Percentiles rank a stretch among this genome's conserved stretches.
Conservation (phyloP, 2,797 vertebrate genomes). For the Sitta carolinensis region DNA sequence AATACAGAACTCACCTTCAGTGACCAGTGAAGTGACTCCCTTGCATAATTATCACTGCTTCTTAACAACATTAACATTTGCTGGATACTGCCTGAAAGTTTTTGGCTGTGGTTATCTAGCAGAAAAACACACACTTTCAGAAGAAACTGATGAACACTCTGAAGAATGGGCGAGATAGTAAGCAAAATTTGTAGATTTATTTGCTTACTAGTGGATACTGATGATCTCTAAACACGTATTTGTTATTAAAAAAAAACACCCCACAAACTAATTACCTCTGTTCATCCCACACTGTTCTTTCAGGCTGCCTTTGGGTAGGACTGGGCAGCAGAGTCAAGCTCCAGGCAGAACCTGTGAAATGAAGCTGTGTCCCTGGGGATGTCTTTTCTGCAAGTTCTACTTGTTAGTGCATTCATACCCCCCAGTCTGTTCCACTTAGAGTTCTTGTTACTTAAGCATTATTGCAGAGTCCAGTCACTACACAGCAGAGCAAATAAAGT, state of each 20-base stretch:
- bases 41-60: background rate
- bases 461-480: background rate
- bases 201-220: background rate
- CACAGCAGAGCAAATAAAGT: background rate
- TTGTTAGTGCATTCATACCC: background rate
- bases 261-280: background rate
- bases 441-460: background rate
- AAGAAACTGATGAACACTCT: background rate
- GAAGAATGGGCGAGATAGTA: background rate
- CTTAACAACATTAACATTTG: background rate
- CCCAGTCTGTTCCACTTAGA: background rate
- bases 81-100: background rate
- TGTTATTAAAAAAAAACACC: background rate
- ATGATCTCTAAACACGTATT: background rate
- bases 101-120: background rate
- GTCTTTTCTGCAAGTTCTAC: background rate
- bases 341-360: background rate
- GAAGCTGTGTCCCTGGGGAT: background rate
- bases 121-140: background rate
- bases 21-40: background rate
- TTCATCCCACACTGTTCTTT: background rate
- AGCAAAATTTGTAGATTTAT: background rate
- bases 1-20: conserved; percentile 29
- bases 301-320: background rate
- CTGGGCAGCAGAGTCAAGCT: background rate